Evolutionary conservation across 2,113 vertebrate genomes (phyloP), one percentile per base, ranked within the genome.

Genomic region (Hiodon alosoides): DNA sequence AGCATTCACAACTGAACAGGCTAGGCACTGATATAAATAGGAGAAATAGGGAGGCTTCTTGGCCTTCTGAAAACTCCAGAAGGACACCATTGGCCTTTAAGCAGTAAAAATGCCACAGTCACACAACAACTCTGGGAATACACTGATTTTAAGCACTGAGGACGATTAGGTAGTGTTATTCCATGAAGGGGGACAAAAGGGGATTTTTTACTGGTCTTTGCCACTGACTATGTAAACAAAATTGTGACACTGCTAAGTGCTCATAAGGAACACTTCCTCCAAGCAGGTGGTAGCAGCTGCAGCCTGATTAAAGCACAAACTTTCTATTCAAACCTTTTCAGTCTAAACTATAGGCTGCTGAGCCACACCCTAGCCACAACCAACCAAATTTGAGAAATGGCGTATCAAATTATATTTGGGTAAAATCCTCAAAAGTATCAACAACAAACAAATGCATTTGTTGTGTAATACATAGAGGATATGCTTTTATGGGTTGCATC

Each of bases 191-290:
- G 69, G 68, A 52, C 48, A 17, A 72, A 50, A 53, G 14, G 65
- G 55, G 69, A 11, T 7, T 11, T 67, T 75, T 67, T 47, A 65
- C 31, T 74, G 66, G 67, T 48, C 72, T 62, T 71, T 55, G 53
- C 67, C 71, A 76, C 62, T 54, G 58, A 79, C 72, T 75, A 73
- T 74, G 76, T 77, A 80, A 82, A 82, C 62, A 77, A 52, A 31
- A 2, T 73, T 73, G 10, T 59, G 54, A 50, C 16, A 31, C 67
- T 68, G 48, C 57, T 14, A 31, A 16, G 17, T 55, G 59, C 59
- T 57, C 58, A 58, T 58, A 62, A 75, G 54, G 47, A 47, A n/a
- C 67, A 51, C 76, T 65, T 75, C 69, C 46, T 51, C 13, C 54
- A 6, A 61, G 47, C 46, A 8, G 71, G 47, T 51, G n/a, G 7